Evolutionary conservation across 2,797 vertebrate genomes (phyloP).

Genomic region (Acanthornis magna): DNA sequence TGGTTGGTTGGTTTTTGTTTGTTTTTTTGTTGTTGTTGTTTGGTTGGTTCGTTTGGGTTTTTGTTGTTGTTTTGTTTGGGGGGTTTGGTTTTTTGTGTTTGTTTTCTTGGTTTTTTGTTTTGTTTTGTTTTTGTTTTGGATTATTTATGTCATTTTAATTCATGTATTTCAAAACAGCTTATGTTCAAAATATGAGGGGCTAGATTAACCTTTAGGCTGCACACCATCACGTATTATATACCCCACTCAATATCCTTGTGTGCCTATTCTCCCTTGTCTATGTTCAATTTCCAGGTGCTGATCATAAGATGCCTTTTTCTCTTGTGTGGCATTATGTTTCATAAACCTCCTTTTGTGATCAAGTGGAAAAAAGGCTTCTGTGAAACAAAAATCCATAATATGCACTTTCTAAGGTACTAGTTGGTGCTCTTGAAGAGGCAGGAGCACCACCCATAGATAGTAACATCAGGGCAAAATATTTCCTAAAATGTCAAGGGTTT

Average conservation of each 20-base stretch:
- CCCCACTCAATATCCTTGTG: not conserved
- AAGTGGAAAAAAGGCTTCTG: not conserved
- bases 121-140: not conserved
- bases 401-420: not conserved
- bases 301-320: not conserved
- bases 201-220: not conserved
- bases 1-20: no score
- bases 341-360: not conserved
- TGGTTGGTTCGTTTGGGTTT: no score
- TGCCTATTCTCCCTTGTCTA: accelerated
- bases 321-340: not conserved
- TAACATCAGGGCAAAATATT: not conserved
- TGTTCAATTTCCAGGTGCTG: not conserved
- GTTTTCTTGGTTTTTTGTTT: no score
- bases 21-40: no score
- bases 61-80: no score
- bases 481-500: not conserved
- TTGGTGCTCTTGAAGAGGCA: not conserved
- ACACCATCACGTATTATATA: not conserved
- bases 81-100: no score
- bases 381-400: not conserved
- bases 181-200: not conserved
- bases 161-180: not conserved
- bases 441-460: not conserved
- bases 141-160: not conserved